A percentile compares a stretch with the other conserved stretches of the same genome.
Conservation (phyloP, 2,113 vertebrate genomes). For the Dicrurus megarhynchus region DNA sequence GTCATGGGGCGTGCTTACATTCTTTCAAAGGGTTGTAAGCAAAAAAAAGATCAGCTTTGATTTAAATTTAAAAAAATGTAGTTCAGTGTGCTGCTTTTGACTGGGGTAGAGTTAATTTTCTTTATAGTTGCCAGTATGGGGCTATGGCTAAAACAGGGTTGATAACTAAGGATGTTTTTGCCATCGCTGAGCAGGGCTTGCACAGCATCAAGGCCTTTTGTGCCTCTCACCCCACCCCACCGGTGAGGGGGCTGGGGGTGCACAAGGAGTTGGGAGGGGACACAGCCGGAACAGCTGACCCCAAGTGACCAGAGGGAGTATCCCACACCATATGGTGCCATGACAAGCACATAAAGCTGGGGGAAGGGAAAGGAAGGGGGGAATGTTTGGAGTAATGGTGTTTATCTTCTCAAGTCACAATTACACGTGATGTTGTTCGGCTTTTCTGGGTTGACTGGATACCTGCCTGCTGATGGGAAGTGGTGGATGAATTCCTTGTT, state of each 20-base stretch:
- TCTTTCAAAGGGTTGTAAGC: fast-evolving
- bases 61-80: background rate
- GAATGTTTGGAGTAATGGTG: background rate
- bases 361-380: background rate
- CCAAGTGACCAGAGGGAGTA: background rate
- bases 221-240: background rate
- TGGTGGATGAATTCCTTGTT: background rate
- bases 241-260: background rate
- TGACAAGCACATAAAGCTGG: background rate
- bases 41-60: background rate
- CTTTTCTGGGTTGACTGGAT: background rate
- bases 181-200: background rate
- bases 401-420: background rate
- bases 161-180: background rate
- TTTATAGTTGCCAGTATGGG: background rate
- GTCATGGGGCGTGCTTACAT: fast-evolving
- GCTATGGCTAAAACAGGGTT: background rate
- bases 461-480: background rate
- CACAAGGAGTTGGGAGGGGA: background rate
- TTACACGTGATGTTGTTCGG: fast-evolving
- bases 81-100: background rate
- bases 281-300: background rate
- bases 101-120: background rate
- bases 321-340: background rate
- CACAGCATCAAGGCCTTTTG: background rate